Conservation (phyloP, 2,888 invertebrate species). For the Parascotia fuliginaria region DNA sequence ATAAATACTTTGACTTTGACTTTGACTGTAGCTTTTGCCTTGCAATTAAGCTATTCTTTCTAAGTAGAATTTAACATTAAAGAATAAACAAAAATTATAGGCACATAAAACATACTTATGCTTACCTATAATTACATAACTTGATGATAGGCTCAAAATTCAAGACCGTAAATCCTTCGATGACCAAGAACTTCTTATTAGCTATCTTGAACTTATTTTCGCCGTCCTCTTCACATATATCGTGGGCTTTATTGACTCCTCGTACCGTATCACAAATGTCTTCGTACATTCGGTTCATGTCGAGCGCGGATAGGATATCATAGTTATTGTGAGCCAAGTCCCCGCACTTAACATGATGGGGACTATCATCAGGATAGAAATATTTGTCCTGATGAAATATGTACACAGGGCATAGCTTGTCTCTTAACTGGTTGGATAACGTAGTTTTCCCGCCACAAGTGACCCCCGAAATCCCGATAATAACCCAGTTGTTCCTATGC, state of each 20-base stretch:
- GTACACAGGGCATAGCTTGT: slow-evolving; percentile 72
- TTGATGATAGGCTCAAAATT: slow-evolving; percentile 88
- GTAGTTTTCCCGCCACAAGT: slow-evolving; percentile 95
- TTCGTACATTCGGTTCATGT: slow-evolving; percentile 89
- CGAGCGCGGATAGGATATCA: slow-evolving; percentile 89
- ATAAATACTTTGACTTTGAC: no score
- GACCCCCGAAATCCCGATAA: slow-evolving; percentile 89
- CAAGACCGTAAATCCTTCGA: slow-evolving; percentile 92
- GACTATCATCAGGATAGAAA: slow-evolving; percentile 88
- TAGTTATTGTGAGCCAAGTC: slow-evolving; percentile 91
- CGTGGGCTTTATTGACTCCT: slow-evolving; percentile 45
- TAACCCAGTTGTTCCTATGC: slow-evolving; percentile 58
- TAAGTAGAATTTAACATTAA: no score
- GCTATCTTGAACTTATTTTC: slow-evolving; percentile 27
- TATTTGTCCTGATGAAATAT: slow-evolving; percentile 92
- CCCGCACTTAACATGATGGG: slow-evolving; percentile 87
- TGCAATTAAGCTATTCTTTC: no score
- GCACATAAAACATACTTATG: not conserved
- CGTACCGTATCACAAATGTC: slow-evolving; percentile 82
- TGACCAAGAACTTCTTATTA: slow-evolving; percentile 85
- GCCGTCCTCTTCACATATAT: slow-evolving; percentile 1
- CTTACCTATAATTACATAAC: slow-evolving; percentile 88
- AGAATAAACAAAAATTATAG: not conserved
- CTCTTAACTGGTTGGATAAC: slow-evolving; percentile 85
- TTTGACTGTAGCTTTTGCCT: no score